A percentile compares a stretch with the other conserved stretches of the same genome.
Conservation (phyloP, 1,140 invertebrate genomes). For the Pseudachorutes palmiensis region DNA sequence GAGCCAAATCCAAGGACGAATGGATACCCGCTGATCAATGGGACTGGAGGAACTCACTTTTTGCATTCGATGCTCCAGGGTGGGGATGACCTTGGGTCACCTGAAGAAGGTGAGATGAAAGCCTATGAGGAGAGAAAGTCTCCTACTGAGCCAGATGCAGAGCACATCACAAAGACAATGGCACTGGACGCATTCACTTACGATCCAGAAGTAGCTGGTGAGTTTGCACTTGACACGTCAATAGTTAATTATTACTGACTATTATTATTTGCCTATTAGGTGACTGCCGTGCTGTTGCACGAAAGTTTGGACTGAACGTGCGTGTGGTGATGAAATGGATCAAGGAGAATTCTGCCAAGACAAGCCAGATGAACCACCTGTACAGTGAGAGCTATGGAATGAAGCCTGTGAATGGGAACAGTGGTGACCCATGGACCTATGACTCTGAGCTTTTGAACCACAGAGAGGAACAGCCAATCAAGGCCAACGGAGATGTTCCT, state of each 20-base stretch:
- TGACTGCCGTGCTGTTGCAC: constrained; percentile 33
- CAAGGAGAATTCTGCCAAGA: constrained; percentile 27
- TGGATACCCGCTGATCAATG: constrained; percentile 13
- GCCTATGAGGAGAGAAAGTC: not conserved
- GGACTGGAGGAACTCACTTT: not conserved
- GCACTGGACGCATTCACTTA: constrained; percentile 34
- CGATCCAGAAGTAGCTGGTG: constrained; percentile 33
- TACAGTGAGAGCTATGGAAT: constrained; percentile 2
- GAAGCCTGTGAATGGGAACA: constrained; percentile 12
- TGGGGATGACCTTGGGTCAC: not conserved
- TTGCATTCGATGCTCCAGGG: constrained; percentile 3
- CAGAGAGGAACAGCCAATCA: not conserved
- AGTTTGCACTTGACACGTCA: not conserved
- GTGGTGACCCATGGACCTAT: not conserved
- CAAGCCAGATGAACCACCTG: not conserved
- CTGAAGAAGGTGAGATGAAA: not conserved
- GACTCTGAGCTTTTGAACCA: not conserved
- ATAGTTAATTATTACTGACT: not conserved
- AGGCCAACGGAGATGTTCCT: constrained; percentile 1
- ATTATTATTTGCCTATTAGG: not conserved
- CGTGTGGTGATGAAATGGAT: constrained; percentile 38
- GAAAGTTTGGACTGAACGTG: constrained; percentile 35
- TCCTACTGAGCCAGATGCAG: constrained; percentile 13
- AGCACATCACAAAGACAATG: constrained; percentile 20
- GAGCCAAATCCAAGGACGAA: too few species aligned